A percentile compares a stretch with the other conserved stretches of the same genome.
These are phyloP conservation scores for Peromyscus eremicus DNA, from an alignment of 2,797 vertebrate genomes.

Conservation along the genomic window DNA sequence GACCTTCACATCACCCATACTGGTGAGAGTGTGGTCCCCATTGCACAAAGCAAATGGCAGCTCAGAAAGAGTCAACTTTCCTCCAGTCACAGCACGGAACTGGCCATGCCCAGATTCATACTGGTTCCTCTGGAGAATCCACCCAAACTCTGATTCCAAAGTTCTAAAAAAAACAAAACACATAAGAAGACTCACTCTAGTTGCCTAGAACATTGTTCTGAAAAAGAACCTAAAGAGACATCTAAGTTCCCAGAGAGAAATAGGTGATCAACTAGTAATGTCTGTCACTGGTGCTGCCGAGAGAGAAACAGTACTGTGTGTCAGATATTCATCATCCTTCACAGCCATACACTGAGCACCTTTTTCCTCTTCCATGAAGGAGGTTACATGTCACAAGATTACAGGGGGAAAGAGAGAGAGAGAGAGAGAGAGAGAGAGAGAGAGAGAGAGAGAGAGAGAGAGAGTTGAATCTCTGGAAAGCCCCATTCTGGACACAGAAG, in stretches of 20 bases:
- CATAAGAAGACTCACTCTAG: background rate
- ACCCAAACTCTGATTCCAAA: background rate
- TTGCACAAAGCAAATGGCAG: background rate
- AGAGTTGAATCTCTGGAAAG: no score
- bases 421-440: no score
- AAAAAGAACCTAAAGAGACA: background rate
- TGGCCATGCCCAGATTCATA: background rate
- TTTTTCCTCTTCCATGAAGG: background rate
- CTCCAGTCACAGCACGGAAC: background rate
- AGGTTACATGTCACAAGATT: background rate
- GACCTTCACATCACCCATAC: no score
- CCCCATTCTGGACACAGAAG: background rate
- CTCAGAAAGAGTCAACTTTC: background rate
- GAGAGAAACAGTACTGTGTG: background rate
- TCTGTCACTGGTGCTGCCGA: background rate
- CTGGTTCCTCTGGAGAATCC: background rate
- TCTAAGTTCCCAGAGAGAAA: background rate
- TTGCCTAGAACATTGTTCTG: background rate
- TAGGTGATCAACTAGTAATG: background rate
- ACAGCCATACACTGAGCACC: background rate
- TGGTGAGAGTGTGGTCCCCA: background rate
- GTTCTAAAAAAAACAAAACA: background rate
- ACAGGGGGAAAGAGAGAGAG: no score
- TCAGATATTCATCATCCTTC: background rate
- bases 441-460: no score